Base-by-base conservation (phyloP, 2,797 vertebrate genomes). In the Falco naumanni region DNA sequence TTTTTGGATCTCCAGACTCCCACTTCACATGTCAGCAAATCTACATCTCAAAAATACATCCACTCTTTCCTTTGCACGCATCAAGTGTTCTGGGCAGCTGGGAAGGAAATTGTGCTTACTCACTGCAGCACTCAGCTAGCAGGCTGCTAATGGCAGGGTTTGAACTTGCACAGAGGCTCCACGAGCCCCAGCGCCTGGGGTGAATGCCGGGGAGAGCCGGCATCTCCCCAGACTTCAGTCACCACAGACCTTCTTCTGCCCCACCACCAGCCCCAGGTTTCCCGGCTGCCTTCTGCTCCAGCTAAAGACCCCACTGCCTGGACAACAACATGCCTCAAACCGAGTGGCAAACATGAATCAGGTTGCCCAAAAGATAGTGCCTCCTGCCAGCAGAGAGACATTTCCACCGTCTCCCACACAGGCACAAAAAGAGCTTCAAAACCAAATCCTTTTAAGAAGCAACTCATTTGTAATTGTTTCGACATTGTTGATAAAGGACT, bases 211-310 rank as follows among this genome's bases (percentile, higher is more conserved):
- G 57, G 43, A 57, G 54, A 11, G 9, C 51, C 4, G 0, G n/a
- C 34, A 16, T 2, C 24, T 11, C 25, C 56, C 39, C 66, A 50
- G 31, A 17, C 7, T 16, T 24, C 0, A 21, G 51, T 29, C 51
- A 37, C 16, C 54, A 21, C n/a, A 4, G 13, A 7, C 25, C 66
- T 39, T 3, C 48, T 34, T 4, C 88, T 43, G 45, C 74, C 56
- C 41, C 5, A 2, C 24, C 3, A 0, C 34, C 6, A 0, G 39
- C 31, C 3, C 80, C 10, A 6, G 9, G n/a, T 4, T 24, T 53
- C 61, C 71, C 3, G 1, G 33, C 45, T n/a, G 75, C 71, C 76
- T 22, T 11, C 26, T 41, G 50, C 77, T 68, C 25, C 34, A 11
- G 53, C 34, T 33, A 4, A 28, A 22, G 68, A 20, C 71, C 43